phyloP scores from a whole-genome alignment of 2,797 vertebrate species.

The Argya squamiceps region DNA sequence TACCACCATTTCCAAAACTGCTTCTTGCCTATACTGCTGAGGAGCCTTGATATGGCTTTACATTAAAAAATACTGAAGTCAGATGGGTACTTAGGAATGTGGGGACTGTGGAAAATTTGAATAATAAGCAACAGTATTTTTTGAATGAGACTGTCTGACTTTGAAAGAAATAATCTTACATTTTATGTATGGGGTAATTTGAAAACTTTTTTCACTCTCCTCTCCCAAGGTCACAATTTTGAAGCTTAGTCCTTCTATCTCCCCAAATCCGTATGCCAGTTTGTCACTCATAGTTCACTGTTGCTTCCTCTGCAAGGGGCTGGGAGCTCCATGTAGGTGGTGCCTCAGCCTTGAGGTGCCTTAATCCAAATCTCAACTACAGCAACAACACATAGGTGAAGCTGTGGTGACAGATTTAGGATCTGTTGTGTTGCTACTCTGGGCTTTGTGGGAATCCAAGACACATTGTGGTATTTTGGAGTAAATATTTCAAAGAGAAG shows the following conservation, averaged over 20 bases:
- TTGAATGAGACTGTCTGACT: not conserved
- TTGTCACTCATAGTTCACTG: not conserved
- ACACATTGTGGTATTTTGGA: not conserved
- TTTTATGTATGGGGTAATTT: not conserved
- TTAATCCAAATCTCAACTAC: not conserved
- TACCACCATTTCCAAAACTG: not conserved
- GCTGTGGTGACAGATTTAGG: not conserved
- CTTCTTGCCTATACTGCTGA: not conserved
- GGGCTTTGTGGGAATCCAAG: not conserved
- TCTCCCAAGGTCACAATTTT: not conserved
- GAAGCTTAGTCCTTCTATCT: not conserved
- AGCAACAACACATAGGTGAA: not conserved
- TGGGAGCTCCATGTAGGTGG: fast-evolving
- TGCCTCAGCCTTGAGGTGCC: not conserved
- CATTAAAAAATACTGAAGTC: not conserved
- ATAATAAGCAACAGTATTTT: not conserved
- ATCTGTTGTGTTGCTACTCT: not conserved
- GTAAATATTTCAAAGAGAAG: conserved; percentile 3
- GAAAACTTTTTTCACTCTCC: not conserved
- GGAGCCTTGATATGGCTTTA: not conserved
- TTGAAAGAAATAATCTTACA: not conserved
- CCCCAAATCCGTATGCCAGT: not conserved
- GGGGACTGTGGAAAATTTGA: not conserved
- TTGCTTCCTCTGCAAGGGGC: not conserved
- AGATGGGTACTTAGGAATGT: not conserved